phyloP scores from a whole-genome alignment of 2,113 vertebrate genomes.

The Glaucomys volans region DNA sequence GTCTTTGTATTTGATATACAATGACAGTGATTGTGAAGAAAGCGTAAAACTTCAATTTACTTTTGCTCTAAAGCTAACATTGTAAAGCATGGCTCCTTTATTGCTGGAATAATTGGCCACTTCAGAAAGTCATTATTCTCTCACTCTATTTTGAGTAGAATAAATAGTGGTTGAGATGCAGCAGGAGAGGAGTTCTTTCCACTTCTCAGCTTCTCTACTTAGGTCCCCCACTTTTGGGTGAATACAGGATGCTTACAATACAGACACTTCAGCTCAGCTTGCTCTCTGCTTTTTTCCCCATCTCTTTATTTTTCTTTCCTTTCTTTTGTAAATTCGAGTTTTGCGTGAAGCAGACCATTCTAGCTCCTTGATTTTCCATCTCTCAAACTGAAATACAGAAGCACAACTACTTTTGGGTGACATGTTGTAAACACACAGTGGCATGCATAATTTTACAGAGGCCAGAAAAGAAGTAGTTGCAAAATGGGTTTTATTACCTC shows the following conservation, averaged over 20 bases:
- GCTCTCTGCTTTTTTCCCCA: background rate
- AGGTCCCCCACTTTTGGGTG: background rate
- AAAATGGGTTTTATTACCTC: background rate
- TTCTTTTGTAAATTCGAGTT: background rate
- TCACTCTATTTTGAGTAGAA: background rate
- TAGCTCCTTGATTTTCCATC: background rate
- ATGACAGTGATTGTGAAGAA: constrained; percentile 9
- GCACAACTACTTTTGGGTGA: background rate
- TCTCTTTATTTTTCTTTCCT: background rate
- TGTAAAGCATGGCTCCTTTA: constrained; percentile 17
- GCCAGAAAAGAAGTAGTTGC: background rate
- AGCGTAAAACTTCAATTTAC: constrained; percentile 44
- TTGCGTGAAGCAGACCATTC: background rate
- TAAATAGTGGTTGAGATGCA: background rate
- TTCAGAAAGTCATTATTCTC: constrained; percentile 47
- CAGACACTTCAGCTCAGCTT: background rate
- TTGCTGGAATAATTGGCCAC: constrained; percentile 39
- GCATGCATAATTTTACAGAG: background rate
- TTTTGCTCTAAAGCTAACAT: constrained; percentile 24
- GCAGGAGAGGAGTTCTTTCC: background rate
- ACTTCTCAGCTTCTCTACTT: background rate
- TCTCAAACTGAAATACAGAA: constrained; percentile 18
- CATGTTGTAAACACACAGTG: background rate
- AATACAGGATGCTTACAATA: background rate
- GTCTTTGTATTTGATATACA: constrained; percentile 40